Evolutionary conservation across 1,140 invertebrate species (phyloP), one percentile per base, ranked within the genome.

Genomic region (Aphis craccivora): DNA sequence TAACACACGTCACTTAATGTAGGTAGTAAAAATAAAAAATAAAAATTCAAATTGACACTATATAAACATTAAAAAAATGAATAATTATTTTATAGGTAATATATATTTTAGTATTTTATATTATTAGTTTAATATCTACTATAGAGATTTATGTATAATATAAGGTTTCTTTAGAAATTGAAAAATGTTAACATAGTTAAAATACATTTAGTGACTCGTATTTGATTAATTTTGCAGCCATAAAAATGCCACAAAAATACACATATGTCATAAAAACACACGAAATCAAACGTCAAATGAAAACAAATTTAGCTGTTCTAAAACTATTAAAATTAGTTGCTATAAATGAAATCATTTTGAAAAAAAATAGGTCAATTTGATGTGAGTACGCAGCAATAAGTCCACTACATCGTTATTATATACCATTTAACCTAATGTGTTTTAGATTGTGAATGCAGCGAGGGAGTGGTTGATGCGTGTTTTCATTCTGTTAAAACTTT

Each of bases 361-460:
- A 76, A 67, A 53, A n/a, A 76, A 76, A 76, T 76, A 76, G 60
- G 60, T 76, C 60, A 76, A 76, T 76, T 76, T 30, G 11, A 67
- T 30, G 60, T 3, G 11, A 67, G 2, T 60, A n/a, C 3, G 30
- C 60, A 14, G 60, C 30, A 67, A 67, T 67, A 67, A 67, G 11
- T 76, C 11, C 30, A 76, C 60, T 76, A n/a, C 60, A 35, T 76
- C 60, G 60, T 35, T 76, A 76, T n/a, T 4, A 76, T 30, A 60
- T 76, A 76, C n/a, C 60, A 76, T 76, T 76, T 76, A 76, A n/a
- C n/a, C 60, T 76, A 76, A 76, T 76, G 60, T 76, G 30, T 76
- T 76, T 76, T 76, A 76, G 60, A 76, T 76, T 76, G n/a, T 76
- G n/a, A n/a, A 76, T 0, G 14, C 8, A n/a, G 60, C 30, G 14